Conservation (phyloP, 2,113 vertebrate species). For the Hippocampus barbouri region DNA sequence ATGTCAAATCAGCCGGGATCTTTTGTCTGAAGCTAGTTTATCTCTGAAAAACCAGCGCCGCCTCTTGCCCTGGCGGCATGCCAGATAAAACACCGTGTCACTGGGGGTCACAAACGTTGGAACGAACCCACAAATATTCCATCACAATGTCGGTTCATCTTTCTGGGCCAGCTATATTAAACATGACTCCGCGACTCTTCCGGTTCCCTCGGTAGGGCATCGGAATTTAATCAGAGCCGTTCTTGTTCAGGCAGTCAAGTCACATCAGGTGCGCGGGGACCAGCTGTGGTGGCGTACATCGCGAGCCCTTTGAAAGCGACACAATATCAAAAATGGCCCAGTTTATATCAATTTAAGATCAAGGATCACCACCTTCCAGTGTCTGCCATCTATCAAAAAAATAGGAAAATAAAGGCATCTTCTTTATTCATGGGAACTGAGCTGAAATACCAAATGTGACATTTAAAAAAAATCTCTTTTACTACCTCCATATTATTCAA, state of each 20-base stretch:
- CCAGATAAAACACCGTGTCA: conserved; percentile 36
- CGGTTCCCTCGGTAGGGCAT: conserved; percentile 55
- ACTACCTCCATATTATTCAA: no score
- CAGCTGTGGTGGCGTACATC: conserved; percentile 29
- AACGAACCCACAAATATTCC: conserved; percentile 14
- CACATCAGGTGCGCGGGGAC: conserved; percentile 57
- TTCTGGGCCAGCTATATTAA: conserved; percentile 68
- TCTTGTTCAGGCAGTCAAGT: conserved; percentile 29
- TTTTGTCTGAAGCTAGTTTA: conserved; percentile 1
- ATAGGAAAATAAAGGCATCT: neutral
- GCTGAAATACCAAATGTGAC: no score
- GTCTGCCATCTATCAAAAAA: conserved; percentile 41
- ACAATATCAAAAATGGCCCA: conserved; percentile 64
- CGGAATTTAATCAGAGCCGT: conserved; percentile 61
- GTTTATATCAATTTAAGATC: conserved; percentile 68
- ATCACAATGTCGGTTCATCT: conserved; percentile 47
- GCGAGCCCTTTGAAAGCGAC: conserved; percentile 54
- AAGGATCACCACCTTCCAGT: conserved; percentile 47
- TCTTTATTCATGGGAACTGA: no score
- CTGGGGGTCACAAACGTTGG: conserved; percentile 49
- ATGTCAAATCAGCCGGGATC: conserved; percentile 5
- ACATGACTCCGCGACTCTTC: conserved; percentile 38
- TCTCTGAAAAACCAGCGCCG: conserved; percentile 20
- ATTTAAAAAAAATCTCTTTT: no score
- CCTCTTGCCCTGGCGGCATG: conserved; percentile 18